phyloP scores from a whole-genome alignment of 2,888 invertebrate genomes.

The Ichneumoninae sp. region DNA sequence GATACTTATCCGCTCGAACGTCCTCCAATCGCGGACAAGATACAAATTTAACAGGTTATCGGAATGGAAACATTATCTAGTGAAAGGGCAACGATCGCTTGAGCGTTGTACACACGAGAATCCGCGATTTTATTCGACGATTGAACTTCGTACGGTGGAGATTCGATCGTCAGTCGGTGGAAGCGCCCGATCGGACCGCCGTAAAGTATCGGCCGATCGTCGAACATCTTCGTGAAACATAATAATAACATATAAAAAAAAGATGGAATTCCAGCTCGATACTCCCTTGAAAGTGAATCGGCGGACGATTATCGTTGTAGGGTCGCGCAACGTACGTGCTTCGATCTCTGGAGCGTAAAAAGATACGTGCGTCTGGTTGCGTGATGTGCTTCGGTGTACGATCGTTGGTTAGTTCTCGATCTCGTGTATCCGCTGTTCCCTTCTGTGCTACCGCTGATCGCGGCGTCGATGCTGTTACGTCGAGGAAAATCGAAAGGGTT shows the following conservation, averaged over 20 bases:
- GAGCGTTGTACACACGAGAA: neutral
- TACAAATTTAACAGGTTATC: neutral
- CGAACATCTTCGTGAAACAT: conserved; percentile 3
- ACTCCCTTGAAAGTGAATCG: conserved; percentile 41
- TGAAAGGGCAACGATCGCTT: no score
- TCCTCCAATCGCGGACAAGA: neutral
- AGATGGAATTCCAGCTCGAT: conserved; percentile 22
- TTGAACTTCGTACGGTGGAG: neutral
- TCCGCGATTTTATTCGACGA: neutral
- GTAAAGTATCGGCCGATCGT: neutral
- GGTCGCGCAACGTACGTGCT: conserved; percentile 20
- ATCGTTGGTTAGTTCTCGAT: conserved; percentile 21
- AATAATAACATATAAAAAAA: neutral
- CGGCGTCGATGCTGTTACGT: conserved; percentile 2
- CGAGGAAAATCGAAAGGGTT: conserved; percentile 26
- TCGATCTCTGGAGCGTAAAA: conserved; percentile 33
- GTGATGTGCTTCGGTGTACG: conserved; percentile 40
- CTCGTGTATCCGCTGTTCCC: neutral
- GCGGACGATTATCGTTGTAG: conserved; percentile 25
- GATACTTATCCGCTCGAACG: neutral
- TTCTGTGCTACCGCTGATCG: neutral
- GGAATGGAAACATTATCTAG: neutral
- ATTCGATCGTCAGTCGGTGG: conserved; percentile 6
- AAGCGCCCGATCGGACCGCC: conserved; percentile 5
- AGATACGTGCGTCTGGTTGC: conserved; percentile 44